These are phyloP conservation scores for Marisa cornuarietis DNA, from an alignment of 1,140 invertebrate species.

Conservation along the genomic window DNA sequence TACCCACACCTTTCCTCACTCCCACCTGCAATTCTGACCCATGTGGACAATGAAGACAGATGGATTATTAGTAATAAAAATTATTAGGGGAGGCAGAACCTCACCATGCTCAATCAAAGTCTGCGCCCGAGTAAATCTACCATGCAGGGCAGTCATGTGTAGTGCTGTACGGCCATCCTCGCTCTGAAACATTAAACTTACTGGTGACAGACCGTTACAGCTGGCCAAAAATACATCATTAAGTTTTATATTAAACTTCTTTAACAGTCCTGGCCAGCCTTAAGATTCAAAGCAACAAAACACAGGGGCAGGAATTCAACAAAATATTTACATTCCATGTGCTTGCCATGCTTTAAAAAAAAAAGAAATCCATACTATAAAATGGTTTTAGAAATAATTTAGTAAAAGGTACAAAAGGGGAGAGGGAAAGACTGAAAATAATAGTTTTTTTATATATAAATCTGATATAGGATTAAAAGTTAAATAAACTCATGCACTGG, in stretches of 20 bases:
- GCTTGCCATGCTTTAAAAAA: too few species aligned
- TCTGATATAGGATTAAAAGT: too few species aligned
- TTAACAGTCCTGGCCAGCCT: background rate
- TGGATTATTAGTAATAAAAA: background rate
- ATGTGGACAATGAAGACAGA: background rate
- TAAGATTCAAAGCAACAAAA: background rate
- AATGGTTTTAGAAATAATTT: too few species aligned
- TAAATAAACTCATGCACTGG: too few species aligned
- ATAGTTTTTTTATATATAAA: too few species aligned
- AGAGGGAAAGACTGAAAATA: too few species aligned
- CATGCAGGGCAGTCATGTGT: conserved; percentile 76
- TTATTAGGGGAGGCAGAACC: conserved; percentile 25
- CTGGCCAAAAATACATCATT: background rate
- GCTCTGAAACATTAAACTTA: conserved; percentile 62
- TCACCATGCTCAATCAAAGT: conserved; percentile 68
- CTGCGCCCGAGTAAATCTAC: conserved; percentile 74
- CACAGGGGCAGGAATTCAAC: background rate
- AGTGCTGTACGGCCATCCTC: conserved; percentile 74
- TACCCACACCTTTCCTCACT: too few species aligned
- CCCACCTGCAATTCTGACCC: too few species aligned
- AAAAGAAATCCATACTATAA: background rate
- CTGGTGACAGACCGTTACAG: background rate
- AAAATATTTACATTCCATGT: background rate
- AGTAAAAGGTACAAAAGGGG: too few species aligned
- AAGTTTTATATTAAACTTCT: background rate